A percentile compares a stretch with the other conserved stretches of the same genome.
phyloP scores from a whole-genome alignment of 2,888 invertebrate genomes.

The Hypolimnas misippus region DNA sequence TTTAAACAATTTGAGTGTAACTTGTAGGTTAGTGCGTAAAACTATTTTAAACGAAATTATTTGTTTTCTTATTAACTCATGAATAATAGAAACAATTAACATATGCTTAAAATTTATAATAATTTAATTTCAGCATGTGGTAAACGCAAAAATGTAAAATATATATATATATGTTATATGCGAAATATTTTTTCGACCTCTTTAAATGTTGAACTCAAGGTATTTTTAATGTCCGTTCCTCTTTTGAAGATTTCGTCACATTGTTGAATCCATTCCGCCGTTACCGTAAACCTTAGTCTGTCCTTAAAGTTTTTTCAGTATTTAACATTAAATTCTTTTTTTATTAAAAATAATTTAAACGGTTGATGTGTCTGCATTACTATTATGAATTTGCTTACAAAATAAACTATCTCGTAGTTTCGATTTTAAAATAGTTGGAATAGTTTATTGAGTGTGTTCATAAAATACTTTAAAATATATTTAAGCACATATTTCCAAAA shows the following conservation, averaged over 20 bases:
- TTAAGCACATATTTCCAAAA: neutral
- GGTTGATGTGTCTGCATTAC: too few species aligned
- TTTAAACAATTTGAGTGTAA: slow-evolving; percentile 4
- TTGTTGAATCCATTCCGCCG: neutral
- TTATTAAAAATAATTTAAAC: neutral
- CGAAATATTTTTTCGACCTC: neutral
- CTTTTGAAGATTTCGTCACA: neutral
- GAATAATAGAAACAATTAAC: too few species aligned
- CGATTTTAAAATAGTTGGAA: too few species aligned
- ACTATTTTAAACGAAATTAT: neutral
- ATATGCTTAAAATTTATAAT: too few species aligned
- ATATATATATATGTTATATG: too few species aligned
- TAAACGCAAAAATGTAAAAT: too few species aligned
- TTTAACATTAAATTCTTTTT: neutral
- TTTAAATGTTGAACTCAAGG: neutral
- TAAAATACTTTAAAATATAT: too few species aligned
- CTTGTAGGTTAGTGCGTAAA: neutral
- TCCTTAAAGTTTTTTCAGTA: neutral
- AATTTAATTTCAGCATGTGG: too few species aligned
- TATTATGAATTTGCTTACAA: too few species aligned
- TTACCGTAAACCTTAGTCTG: neutral
- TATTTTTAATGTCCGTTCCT: slow-evolving; percentile 7
- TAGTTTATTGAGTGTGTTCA: too few species aligned
- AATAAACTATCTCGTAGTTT: too few species aligned
- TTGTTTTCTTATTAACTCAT: too few species aligned